A percentile compares a stretch with the other conserved stretches of the same genome.
Conservation (phyloP, 2,113 vertebrate genomes). For the Edolisoma coerulescens region DNA sequence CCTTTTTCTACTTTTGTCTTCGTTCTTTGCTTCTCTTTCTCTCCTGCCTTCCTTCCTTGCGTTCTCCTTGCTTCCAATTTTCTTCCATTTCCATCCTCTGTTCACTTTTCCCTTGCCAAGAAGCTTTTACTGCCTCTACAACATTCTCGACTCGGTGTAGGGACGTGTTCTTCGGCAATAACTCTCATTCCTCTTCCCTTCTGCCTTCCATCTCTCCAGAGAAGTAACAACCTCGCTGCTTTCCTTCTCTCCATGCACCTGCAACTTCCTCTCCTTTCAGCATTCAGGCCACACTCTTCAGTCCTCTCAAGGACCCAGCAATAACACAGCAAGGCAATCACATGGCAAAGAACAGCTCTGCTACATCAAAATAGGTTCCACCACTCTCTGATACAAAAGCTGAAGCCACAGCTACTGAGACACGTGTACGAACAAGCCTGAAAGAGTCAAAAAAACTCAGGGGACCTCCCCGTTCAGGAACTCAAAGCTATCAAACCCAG, state of each 20-base stretch:
- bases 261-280: too few relatives aligned
- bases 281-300: not conserved
- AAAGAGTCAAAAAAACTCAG: not conserved
- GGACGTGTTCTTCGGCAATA: too few relatives aligned
- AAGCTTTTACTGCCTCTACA: accelerated
- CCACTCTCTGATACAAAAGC: too few relatives aligned
- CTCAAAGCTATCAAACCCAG: not conserved
- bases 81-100: not conserved
- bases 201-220: too few relatives aligned
- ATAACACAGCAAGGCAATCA: not conserved
- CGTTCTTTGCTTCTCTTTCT: too few relatives aligned
- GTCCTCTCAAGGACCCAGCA: too few relatives aligned
- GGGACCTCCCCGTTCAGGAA: not conserved
- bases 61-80: not conserved
- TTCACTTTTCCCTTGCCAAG: not conserved
- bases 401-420: too few relatives aligned
- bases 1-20: too few relatives aligned
- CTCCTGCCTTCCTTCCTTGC: too few relatives aligned
- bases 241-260: too few relatives aligned
- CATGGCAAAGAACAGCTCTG: not conserved
- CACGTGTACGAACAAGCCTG: accelerated
- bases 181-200: not conserved
- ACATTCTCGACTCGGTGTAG: not conserved
- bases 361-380: too few relatives aligned
- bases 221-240: not conserved